Conservation (phyloP, 2,888 invertebrate species). For the Pachycephus smyrnensis region DNA sequence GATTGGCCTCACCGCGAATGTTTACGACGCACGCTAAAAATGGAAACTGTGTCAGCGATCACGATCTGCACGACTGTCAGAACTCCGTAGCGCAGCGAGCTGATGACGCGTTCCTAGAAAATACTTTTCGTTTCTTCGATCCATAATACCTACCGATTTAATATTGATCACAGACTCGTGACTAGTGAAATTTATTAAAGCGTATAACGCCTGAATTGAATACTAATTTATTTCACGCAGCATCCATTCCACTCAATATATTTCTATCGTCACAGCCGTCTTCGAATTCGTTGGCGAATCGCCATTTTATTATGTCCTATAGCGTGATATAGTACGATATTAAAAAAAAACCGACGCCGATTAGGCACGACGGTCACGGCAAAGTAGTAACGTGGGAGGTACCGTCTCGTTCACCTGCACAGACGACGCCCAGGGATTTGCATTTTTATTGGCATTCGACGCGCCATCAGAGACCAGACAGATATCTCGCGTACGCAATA, state of each 20-base stretch:
- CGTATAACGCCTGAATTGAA: background rate
- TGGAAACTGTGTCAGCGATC: slow-evolving; percentile 41
- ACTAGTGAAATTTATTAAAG: background rate
- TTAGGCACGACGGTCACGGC: background rate
- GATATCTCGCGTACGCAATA: slow-evolving; percentile 29
- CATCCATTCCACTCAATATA: background rate
- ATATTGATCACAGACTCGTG: background rate
- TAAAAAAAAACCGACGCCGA: background rate
- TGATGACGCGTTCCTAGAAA: background rate
- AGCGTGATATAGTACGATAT: background rate
- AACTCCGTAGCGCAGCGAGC: slow-evolving; percentile 16
- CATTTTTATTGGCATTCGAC: slow-evolving; percentile 49
- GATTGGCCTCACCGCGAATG: background rate
- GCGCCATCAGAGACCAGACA: slow-evolving; percentile 33
- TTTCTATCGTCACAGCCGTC: background rate
- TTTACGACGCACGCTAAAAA: slow-evolving; percentile 28
- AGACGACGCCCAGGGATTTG: slow-evolving; percentile 36
- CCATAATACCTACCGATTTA: background rate
- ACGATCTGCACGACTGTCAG: slow-evolving; percentile 12
- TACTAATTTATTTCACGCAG: background rate
- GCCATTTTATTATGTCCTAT: background rate
- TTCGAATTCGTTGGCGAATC: background rate
- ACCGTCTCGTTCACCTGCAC: slow-evolving; percentile 32
- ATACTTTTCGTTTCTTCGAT: background rate
- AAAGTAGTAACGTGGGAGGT: background rate